phyloP scores from a whole-genome alignment of 2,888 invertebrate species.

The Drosophila multiciliata region DNA sequence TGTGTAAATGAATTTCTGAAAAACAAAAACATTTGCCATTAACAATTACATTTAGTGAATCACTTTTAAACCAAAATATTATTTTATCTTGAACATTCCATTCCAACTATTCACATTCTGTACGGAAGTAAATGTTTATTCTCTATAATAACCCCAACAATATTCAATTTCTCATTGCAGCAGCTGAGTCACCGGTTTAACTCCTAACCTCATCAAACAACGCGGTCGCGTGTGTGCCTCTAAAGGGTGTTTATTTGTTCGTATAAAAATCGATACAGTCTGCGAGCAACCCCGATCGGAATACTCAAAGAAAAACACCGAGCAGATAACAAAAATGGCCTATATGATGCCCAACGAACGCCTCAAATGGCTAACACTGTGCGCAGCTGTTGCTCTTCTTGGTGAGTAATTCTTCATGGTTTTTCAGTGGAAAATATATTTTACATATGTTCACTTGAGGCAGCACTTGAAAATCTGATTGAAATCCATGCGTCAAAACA shows the following conservation, averaged over 20 bases:
- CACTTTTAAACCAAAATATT: background rate
- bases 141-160: slow-evolving; percentile 12
- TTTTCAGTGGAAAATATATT: slow-evolving; percentile 36
- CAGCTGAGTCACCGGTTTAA: slow-evolving; percentile 55
- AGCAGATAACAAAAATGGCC: slow-evolving; percentile 65
- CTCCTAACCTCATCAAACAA: background rate
- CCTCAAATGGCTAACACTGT: slow-evolving; percentile 83
- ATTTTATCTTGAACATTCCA: background rate
- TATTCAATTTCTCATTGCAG: slow-evolving; percentile 46
- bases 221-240: slow-evolving; percentile 25
- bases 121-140: slow-evolving; percentile 8
- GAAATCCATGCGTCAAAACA: slow-evolving; percentile 25
- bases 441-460: slow-evolving; percentile 17
- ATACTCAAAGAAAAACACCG: slow-evolving; percentile 6
- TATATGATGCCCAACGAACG: slow-evolving; percentile 75
- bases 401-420: slow-evolving; percentile 75
- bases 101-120: background rate
- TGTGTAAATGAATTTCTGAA: background rate
- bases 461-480: slow-evolving; percentile 32
- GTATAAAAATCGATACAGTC: slow-evolving; percentile 69
- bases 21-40: background rate
- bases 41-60: background rate
- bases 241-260: slow-evolving; percentile 60
- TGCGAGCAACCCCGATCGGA: slow-evolving; percentile 47
- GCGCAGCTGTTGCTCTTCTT: slow-evolving; percentile 79